phyloP scores from a whole-genome alignment of 1,140 invertebrate species.

The Tetragonula clypearis region DNA sequence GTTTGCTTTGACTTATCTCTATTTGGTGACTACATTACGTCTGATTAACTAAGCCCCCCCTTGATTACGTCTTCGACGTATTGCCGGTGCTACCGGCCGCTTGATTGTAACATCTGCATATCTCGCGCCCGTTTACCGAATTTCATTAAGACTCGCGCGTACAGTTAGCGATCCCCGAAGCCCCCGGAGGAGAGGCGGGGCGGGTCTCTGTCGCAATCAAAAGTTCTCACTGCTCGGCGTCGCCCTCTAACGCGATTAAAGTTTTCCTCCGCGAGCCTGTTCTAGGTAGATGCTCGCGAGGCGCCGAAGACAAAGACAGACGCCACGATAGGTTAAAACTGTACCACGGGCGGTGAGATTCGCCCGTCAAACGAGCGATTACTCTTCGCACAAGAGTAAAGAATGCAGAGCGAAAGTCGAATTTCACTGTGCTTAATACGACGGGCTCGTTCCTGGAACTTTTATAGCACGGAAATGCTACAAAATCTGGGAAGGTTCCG shows the following conservation, averaged over 20 bases:
- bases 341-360: too few relatives aligned
- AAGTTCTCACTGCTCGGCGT: not conserved
- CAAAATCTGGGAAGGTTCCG: too few relatives aligned
- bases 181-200: not conserved
- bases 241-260: constrained; percentile 27
- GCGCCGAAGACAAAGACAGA: too few relatives aligned
- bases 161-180: constrained; percentile 16
- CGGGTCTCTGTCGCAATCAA: constrained; percentile 11
- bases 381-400: too few relatives aligned
- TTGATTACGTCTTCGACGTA: constrained; percentile 48
- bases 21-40: constrained; percentile 51
- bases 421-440: too few relatives aligned
- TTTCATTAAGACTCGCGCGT: constrained; percentile 33
- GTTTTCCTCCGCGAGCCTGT: not conserved
- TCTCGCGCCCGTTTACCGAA: constrained; percentile 25
- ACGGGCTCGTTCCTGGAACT: too few relatives aligned
- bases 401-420: too few relatives aligned
- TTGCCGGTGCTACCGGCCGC: constrained; percentile 31
- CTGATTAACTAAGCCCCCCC: constrained; percentile 48
- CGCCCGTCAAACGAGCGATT: too few relatives aligned
- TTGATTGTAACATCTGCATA: constrained; percentile 53
- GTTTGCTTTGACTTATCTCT: constrained; percentile 55
- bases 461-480: too few relatives aligned
- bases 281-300: too few relatives aligned
- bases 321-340: too few relatives aligned